Conservation (phyloP, 1,140 invertebrate species). For the Berghia stephanieae region DNA sequence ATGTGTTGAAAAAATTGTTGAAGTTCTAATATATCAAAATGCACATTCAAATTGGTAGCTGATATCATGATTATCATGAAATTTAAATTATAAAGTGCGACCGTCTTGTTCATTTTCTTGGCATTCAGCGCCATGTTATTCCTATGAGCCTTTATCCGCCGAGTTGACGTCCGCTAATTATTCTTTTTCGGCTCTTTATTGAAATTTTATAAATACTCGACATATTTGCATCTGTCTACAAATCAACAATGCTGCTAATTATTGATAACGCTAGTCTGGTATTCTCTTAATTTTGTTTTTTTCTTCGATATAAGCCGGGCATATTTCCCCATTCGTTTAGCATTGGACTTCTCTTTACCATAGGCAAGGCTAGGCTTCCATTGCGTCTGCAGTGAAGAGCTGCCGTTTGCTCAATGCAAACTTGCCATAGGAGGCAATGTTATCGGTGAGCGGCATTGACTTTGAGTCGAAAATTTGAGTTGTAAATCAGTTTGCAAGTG, state of each 20-base stretch:
- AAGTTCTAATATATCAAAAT: too few species aligned
- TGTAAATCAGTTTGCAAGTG: background rate
- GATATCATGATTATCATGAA: too few species aligned
- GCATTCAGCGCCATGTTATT: conserved; percentile 43
- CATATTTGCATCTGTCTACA: background rate
- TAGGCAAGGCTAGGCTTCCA: conserved; percentile 29
- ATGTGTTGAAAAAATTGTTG: background rate
- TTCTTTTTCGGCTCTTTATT: conserved; percentile 10
- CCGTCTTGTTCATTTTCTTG: background rate
- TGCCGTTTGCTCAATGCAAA: conserved; percentile 25
- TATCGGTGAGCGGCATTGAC: background rate
- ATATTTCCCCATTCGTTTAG: background rate
- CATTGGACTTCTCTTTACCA: background rate
- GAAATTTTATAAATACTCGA: background rate
- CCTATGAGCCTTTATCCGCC: background rate
- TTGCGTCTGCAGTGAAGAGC: conserved; percentile 26
- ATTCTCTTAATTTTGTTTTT: too few species aligned
- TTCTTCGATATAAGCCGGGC: background rate
- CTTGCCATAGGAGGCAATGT: background rate
- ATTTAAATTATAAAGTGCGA: background rate
- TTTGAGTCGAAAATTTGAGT: conserved; percentile 29
- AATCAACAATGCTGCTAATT: background rate
- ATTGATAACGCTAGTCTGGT: background rate
- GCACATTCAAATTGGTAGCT: too few species aligned
- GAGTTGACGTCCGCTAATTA: conserved; percentile 23